Conservation (phyloP, 1,140 invertebrate species). For the Choristoneura fumiferana region DNA sequence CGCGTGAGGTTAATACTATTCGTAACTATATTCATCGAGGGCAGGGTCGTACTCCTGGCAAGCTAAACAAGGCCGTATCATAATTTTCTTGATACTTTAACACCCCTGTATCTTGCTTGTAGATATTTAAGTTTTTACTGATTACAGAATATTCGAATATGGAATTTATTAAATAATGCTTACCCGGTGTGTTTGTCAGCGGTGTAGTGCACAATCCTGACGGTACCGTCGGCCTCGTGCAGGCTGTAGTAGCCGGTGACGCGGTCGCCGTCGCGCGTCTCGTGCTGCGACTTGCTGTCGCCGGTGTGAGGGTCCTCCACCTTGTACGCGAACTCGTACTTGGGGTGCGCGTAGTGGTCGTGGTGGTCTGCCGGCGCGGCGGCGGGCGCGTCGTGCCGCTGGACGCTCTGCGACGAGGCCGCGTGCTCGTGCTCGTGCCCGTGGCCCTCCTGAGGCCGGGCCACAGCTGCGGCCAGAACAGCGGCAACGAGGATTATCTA, state of each 20-base stretch:
- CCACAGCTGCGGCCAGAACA: slow-evolving; percentile 27
- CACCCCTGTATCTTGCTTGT: too few species aligned
- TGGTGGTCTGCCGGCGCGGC: slow-evolving; percentile 30
- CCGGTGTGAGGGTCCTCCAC: slow-evolving; percentile 72
- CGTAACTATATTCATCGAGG: too few species aligned
- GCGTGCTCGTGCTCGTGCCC: slow-evolving; percentile 27
- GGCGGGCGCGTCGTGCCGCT: slow-evolving; percentile 43
- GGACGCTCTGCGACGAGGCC: slow-evolving; percentile 51
- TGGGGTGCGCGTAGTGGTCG: slow-evolving; percentile 37
- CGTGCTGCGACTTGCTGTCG: slow-evolving; percentile 79
- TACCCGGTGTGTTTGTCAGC: slow-evolving; percentile 73
- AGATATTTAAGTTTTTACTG: too few species aligned
- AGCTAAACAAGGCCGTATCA: too few species aligned
- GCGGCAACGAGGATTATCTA: slow-evolving; percentile 24
- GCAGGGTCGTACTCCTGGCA: too few species aligned
- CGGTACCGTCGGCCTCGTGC: slow-evolving; percentile 78
- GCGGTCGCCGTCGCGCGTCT: slow-evolving; percentile 78
- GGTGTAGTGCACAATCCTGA: slow-evolving; percentile 77
- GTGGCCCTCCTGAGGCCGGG: slow-evolving; percentile 26
- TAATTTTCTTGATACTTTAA: too few species aligned
- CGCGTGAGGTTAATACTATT: too few species aligned
- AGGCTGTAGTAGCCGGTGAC: slow-evolving; percentile 79
- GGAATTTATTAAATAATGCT: not conserved
- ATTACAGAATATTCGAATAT: too few species aligned
- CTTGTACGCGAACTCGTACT: slow-evolving; percentile 56